A percentile compares a stretch with the other conserved stretches of the same genome.
phyloP scores from a whole-genome alignment of 1,140 invertebrate species.

The Trachymyrmex cornetzi region DNA sequence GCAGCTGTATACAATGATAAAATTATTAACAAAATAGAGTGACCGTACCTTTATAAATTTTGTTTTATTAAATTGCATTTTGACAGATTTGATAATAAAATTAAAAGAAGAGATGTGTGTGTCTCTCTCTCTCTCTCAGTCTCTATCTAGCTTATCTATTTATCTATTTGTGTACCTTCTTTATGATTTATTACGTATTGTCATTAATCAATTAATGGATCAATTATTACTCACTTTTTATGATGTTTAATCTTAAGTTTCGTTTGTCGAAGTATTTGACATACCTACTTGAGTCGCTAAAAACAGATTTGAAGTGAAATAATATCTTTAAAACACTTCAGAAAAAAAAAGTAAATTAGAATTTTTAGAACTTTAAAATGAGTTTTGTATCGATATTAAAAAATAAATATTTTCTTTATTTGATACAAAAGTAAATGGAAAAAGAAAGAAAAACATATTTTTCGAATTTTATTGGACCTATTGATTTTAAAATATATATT shows the following conservation, averaged over 20 bases:
- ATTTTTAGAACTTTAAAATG: not conserved
- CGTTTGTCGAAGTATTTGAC: not conserved
- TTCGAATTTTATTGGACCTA: not conserved
- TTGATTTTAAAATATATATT: not conserved
- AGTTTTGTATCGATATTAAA: not conserved
- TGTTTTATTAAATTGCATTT: not conserved
- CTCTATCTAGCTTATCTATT: not conserved
- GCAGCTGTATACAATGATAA: constrained; percentile 30
- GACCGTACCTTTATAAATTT: not conserved
- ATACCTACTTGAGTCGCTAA: too few species aligned
- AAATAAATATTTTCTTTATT: not conserved
- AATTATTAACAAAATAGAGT: constrained; percentile 62
- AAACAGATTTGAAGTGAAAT: not conserved
- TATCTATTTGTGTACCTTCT: not conserved
- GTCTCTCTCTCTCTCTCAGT: too few species aligned
- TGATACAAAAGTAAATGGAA: not conserved
- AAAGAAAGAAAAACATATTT: not conserved
- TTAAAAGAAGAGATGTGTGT: not conserved
- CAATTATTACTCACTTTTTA: not conserved
- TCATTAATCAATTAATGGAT: not conserved
- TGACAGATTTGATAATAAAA: not conserved
- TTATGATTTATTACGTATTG: not conserved
- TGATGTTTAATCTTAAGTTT: not conserved
- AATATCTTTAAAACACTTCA: not conserved
- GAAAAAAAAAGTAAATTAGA: not conserved